Evolutionary conservation across 2,113 vertebrate genomes (phyloP).

Genomic region (Uria aalge): DNA sequence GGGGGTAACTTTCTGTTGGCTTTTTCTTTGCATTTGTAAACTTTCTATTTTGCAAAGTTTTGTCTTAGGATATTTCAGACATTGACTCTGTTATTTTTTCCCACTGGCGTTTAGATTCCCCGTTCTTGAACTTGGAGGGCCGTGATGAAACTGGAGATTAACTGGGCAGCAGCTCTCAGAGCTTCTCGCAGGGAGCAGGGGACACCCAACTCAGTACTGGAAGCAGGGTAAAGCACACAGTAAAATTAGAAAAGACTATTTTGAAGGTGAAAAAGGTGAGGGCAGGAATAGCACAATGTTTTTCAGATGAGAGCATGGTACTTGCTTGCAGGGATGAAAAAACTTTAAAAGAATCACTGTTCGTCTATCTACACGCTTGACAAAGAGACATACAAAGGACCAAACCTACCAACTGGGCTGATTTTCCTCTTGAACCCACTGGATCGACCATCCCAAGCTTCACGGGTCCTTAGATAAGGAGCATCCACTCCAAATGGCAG

Average conservation of each 20-base stretch:
- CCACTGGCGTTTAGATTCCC: background rate
- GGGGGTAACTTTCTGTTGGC: background rate
- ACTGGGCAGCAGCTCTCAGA: background rate
- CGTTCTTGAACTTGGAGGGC: background rate
- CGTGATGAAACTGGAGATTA: background rate
- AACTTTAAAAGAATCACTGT: background rate
- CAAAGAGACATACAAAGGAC: background rate
- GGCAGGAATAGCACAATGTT: background rate
- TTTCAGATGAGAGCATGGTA: background rate
- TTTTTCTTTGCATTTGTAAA: background rate
- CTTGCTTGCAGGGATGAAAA: background rate
- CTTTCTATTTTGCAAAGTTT: background rate
- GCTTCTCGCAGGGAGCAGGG: background rate
- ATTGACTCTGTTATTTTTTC: background rate
- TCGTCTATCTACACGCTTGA: background rate
- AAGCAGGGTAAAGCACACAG: background rate
- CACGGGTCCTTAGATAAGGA: background rate
- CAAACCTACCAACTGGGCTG: background rate
- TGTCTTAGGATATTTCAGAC: background rate
- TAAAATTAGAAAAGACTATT: background rate
- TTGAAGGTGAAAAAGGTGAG: background rate
- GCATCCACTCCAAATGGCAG: background rate
- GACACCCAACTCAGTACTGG: background rate
- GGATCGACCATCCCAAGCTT: background rate
- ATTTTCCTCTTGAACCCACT: background rate